Base-by-base conservation (phyloP, 2,888 invertebrate genomes). In the Tortrix viridana region DNA sequence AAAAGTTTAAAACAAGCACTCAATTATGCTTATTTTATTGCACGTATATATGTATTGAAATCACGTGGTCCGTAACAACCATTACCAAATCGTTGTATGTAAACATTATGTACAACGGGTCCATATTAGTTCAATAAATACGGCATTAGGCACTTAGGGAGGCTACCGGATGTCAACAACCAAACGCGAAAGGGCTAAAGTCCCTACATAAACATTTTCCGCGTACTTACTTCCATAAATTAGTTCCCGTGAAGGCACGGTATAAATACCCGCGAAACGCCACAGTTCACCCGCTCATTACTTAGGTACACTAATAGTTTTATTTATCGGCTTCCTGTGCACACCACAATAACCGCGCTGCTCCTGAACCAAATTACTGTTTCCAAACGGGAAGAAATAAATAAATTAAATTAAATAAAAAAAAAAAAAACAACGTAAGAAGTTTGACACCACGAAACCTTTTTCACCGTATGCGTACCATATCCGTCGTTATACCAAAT, bases 161-260 rank as follows among this genome's bases (percentile, higher is more conserved):
- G 78, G 74, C 73, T 70, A 70, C 86, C 90, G 89, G 88, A 90
- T 87, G 89, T 89, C 89, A 87, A 81, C 86, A 78, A 74, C 75
- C 71, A 67, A 77, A 81, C 79, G 80, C 71, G 81, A 79, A 81
- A 77, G 82, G 81, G 75, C 79, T 72, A 72, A 71, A 77, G 79
- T 80, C 79, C 79, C 77, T 84, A 88, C 86, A 89, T 91, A 90
- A 90, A 92, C 89, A 89, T 89, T 91, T 92, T 91, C 91, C 86
- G 87, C 85, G 91, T 90, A 92, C 90, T 89, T 89, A 86, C 86
- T 85, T 88, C 87, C 90, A 91, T 91, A 92, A 92, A 91, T 91
- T 89, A 89, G 87, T 89, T 92, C 86, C 80, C 80, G 89, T 79
- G 86, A 91, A 91, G 84, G 84, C 86, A 86, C 80, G 85, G 84